These are phyloP conservation scores for Clarias pachynema DNA, from an alignment of 2,797 vertebrate genomes.

Conservation along the genomic window DNA sequence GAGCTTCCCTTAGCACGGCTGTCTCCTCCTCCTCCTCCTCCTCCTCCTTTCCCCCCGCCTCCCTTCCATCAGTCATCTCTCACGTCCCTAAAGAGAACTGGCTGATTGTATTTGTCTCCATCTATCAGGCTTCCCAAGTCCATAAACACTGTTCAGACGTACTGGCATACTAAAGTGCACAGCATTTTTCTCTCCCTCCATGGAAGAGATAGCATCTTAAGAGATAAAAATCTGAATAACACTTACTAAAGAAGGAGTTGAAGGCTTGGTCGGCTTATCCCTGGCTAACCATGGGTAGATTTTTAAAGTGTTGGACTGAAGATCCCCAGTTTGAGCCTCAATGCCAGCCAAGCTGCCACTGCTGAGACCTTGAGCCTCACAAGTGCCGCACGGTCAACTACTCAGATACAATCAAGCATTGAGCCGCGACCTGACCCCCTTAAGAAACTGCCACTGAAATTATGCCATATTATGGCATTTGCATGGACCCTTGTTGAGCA, in stretches of 20 bases:
- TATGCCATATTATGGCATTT: no score
- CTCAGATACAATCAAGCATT: no score
- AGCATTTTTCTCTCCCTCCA: background rate
- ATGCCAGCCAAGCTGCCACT: no score
- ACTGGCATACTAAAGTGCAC: background rate
- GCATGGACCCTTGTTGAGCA: no score
- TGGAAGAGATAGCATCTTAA: background rate
- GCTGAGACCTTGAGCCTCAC: no score
- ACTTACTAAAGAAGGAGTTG: background rate
- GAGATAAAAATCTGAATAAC: background rate
- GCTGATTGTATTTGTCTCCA: background rate
- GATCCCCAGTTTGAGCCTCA: no score
- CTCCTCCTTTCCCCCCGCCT: no score
- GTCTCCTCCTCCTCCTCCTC: background rate
- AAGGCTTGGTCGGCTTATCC: background rate
- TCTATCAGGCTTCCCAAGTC: background rate
- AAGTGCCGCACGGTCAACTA: no score
- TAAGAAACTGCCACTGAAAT: no score
- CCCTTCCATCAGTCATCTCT: slow-evolving; percentile 4
- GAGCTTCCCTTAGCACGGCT: background rate
- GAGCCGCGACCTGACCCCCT: no score
- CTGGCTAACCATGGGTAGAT: background rate
- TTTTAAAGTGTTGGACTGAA: no score
- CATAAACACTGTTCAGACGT: background rate
- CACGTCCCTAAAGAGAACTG: background rate